These are phyloP conservation scores for Lucifuga dentata DNA, from an alignment of 2,113 vertebrate genomes.

Conservation along the genomic window DNA sequence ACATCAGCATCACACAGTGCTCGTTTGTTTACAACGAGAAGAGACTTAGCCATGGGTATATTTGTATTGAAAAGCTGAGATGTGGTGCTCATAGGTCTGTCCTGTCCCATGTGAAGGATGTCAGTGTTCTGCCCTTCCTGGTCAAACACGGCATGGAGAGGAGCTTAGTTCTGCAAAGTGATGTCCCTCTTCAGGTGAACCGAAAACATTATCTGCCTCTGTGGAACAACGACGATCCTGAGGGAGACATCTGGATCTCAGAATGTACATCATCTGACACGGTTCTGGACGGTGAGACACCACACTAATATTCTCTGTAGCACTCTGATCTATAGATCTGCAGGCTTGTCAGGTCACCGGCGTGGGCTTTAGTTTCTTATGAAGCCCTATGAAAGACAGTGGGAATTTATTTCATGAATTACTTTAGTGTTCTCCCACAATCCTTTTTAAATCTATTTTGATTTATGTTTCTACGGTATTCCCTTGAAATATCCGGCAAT, in stretches of 20 bases:
- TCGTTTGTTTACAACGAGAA: slow-evolving; percentile 86
- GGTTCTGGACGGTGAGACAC: slow-evolving; percentile 83
- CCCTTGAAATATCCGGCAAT: no score
- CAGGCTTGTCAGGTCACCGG: no score
- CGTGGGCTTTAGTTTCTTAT: no score
- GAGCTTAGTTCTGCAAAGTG: slow-evolving; percentile 40
- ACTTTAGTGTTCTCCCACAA: no score
- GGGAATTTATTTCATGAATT: no score
- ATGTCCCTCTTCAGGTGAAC: slow-evolving; percentile 77
- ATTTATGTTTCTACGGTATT: no score
- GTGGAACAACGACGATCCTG: slow-evolving; percentile 93
- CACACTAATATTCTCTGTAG: no score
- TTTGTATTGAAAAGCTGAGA: slow-evolving; percentile 81
- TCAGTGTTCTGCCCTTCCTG: slow-evolving; percentile 62
- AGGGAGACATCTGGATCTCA: slow-evolving; percentile 84
- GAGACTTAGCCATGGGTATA: slow-evolving; percentile 78
- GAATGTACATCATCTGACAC: slow-evolving; percentile 55
- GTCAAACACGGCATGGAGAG: slow-evolving; percentile 42
- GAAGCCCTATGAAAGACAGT: no score
- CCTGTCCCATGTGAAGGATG: not conserved
- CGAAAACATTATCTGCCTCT: slow-evolving; percentile 88
- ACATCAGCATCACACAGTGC: slow-evolving; percentile 78
- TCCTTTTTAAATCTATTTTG: no score
- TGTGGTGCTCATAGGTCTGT: slow-evolving; percentile 13
- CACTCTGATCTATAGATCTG: not conserved